Base-by-base conservation (phyloP, 2,888 invertebrate species). In the Plagiodera versicolora region DNA sequence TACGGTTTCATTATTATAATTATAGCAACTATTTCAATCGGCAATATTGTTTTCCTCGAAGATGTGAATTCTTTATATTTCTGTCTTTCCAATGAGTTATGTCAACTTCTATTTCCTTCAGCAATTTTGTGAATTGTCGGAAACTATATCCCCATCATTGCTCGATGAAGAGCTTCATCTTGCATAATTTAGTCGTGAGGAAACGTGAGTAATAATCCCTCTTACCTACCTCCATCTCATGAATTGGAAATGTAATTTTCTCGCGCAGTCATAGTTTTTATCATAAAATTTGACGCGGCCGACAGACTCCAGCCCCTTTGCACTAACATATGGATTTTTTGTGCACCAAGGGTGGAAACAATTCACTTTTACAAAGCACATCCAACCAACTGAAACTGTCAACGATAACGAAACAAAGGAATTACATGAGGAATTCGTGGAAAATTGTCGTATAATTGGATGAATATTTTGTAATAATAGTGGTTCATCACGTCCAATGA, bases 201-300 rank as follows among this genome's bases (percentile, higher is more conserved):
- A 14, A 39, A 39, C 32, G 39, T 39, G 14, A 39, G 39, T 39
- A 39, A 39, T 39, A 39, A 39, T 39, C 39, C 39, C 39, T 39
- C n/a, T 39, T 39, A 39, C 39, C 65, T 63, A 60, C 62, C 56
- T 56, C 56, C 58, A 59, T 73, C 75, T 76, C 75, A 76, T 76
- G 76, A 76, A 76, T 76, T 76, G 75, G 76, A 76, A 76, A 76
- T 76, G 75, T 76, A 76, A 76, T 76, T 76, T 76, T 75, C 75
- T 67, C 66, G 66, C 70, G 65, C 70, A 67, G 73, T 71, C 72
- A 39, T 9, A 72, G 72, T 73, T 66, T 59, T 71, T 68, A 65
- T 68, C 70, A 72, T 74, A 74, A 74, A 74, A 69, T 70, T 61
- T 61, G 52, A 61, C 54, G 55, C 47, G 18, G 32, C 18, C 19